phyloP scores from a whole-genome alignment of 2,888 invertebrate species.

The Rhodophaea formosa region DNA sequence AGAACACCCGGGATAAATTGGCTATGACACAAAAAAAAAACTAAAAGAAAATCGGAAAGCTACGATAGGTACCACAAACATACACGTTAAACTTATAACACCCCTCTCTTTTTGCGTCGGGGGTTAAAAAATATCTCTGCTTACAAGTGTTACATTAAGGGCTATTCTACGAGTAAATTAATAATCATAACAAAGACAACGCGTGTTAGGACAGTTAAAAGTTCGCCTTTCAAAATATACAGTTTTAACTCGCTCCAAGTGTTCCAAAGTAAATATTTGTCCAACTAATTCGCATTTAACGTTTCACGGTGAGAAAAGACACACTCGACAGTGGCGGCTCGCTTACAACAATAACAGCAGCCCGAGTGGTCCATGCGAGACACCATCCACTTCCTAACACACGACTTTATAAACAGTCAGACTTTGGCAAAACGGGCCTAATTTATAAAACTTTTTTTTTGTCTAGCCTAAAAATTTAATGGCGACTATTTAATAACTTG shows the following conservation, averaged over 20 bases:
- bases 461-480: too few relatives aligned
- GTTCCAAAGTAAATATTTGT: constrained; percentile 75
- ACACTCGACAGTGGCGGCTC: constrained; percentile 70
- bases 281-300: constrained; percentile 77
- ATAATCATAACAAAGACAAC: constrained; percentile 33
- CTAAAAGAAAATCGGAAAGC: too few relatives aligned
- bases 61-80: too few relatives aligned
- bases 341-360: constrained; percentile 71
- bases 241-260: constrained; percentile 59
- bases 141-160: too few relatives aligned
- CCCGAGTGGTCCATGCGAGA: constrained; percentile 47
- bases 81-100: too few relatives aligned
- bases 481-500: too few relatives aligned
- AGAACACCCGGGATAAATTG: too few relatives aligned
- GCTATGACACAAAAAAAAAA: too few relatives aligned
- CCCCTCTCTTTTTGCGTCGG: too few relatives aligned
- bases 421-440: neutral
- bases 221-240: constrained; percentile 46
- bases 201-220: constrained; percentile 8
- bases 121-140: too few relatives aligned
- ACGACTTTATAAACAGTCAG: neutral
- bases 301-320: constrained; percentile 67
- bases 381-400: constrained; percentile 26
- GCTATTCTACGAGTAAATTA: too few relatives aligned
- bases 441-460: neutral